Evolutionary conservation across 2,888 invertebrate genomes (phyloP), one percentile per base, ranked within the genome.

Genomic region (Geotrupes spiniger): DNA sequence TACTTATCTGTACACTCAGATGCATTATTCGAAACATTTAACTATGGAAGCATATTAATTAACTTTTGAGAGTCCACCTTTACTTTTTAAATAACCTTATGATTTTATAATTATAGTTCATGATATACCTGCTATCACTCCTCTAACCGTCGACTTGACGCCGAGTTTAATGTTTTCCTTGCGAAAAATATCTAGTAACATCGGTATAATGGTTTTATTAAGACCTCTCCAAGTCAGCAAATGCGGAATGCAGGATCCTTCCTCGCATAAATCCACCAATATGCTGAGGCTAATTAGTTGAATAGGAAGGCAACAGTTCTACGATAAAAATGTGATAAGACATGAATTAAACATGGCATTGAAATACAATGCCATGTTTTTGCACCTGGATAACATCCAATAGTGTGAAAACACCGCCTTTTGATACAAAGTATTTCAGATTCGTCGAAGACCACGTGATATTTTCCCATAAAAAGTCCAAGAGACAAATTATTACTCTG

Each of bases 391-490:
- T 62, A 3, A 72, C 56, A 56, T 78, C 77, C 27, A 78, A 59
- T 10, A 74, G 58, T 4, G 62, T 27, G 45, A 66, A 74, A 12
- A 69, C 54, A 10, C 71, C 76, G 6, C 70, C 70, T n/a, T 48
- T 46, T 16, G 64, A 58, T 2, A 74, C 54, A 53, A 78, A 77
- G 15, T 59, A 49, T 14, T 61, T 44, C 3, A 69, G 57, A 21
- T 59, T 62, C 6, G 31, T 42, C 2, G 65, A 56, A 40, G 62
- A 63, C 47, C 56, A 53, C 1, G 67, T 46, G 16, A 75, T 54
- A 40, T 64, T 63, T 42, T 72, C 66, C 76, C 77, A 76, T 16
- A 75, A 57, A 47, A 71, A 74, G 42, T 69, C 66, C 14, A 75
- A 64, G 8, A 68, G 60, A 11, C 69, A 64, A 42, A 76, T 62